A percentile compares a stretch with the other conserved stretches of the same genome.
These are phyloP conservation scores for Alloscopus bannaensis DNA, from an alignment of 2,888 invertebrate species.

Conservation along the genomic window DNA sequence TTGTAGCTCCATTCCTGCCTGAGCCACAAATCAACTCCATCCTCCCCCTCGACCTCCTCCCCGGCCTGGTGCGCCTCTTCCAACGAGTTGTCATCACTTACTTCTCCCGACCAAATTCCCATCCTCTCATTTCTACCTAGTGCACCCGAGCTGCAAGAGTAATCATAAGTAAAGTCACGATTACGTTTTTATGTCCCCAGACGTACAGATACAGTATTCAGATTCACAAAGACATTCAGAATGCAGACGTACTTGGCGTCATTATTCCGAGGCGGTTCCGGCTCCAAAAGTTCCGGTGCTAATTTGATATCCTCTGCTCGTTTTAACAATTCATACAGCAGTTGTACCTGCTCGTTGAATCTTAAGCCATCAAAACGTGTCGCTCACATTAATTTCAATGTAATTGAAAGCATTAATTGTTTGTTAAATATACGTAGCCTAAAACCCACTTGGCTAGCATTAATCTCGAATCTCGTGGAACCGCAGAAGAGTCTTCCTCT, in stretches of 20 bases:
- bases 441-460: conserved; percentile 82
- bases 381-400: conserved; percentile 54
- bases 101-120: conserved; percentile 91
- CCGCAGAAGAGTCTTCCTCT: conserved; percentile 94
- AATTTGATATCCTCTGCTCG: conserved; percentile 95
- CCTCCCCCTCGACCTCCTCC: too few species aligned
- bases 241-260: conserved; percentile 60
- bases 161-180: too few species aligned
- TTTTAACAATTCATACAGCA: conserved; percentile 90
- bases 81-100: too few species aligned
- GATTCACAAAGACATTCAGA: background rate
- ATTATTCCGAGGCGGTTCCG: conserved; percentile 84
- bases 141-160: too few species aligned
- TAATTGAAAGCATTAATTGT: conserved; percentile 74
- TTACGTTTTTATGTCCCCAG: too few species aligned
- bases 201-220: background rate
- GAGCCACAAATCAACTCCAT: too few species aligned
- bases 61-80: too few species aligned
- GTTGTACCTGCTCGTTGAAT: conserved; percentile 95
- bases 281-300: conserved; percentile 94
- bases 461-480: conserved; percentile 93
- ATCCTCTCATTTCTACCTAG: conserved; percentile 49
- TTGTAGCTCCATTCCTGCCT: too few species aligned
- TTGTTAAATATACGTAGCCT: conserved; percentile 75
- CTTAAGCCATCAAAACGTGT: conserved; percentile 75